Percentiles rank a stretch among this genome's conserved stretches.
These are phyloP conservation scores for Neotoma lepida DNA, from an alignment of 2,113 vertebrate species.

Conservation along the genomic window DNA sequence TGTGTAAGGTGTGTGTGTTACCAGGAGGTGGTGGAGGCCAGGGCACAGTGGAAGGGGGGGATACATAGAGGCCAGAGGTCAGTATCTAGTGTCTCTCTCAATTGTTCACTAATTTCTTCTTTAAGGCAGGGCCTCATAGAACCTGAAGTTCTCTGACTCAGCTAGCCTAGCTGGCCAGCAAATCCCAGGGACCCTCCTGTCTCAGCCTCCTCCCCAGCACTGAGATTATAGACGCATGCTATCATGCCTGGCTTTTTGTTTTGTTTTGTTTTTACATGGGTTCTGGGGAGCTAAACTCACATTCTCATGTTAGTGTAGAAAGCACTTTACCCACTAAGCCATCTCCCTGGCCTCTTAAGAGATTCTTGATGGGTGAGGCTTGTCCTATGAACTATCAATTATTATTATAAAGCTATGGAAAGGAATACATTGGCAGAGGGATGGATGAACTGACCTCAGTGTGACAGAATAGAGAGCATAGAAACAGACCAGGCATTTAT, in stretches of 20 bases:
- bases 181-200: not conserved
- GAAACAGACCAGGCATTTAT: not conserved
- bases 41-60: too few species aligned
- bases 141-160: not conserved
- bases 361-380: not conserved
- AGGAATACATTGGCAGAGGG: not conserved
- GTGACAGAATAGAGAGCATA: not conserved
- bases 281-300: not conserved
- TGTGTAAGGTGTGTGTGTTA: not conserved
- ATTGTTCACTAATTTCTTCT: not conserved
- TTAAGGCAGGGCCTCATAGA: not conserved
- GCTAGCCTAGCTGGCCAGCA: not conserved
- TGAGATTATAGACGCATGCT: not conserved
- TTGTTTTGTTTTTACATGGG: not conserved
- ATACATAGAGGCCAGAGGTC: not conserved
- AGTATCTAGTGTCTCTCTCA: not conserved
- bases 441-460: not conserved
- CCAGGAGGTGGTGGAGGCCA: too few species aligned
- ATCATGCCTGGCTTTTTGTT: not conserved
- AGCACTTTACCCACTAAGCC: not conserved
- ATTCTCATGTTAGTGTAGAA: not conserved
- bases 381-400: not conserved
- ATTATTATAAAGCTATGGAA: conserved; percentile 16
- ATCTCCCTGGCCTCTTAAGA: not conserved
- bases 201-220: not conserved